Evolutionary conservation across 2,888 invertebrate genomes (phyloP), one percentile per base, ranked within the genome.

Genomic region (Drosophila meridiana): DNA sequence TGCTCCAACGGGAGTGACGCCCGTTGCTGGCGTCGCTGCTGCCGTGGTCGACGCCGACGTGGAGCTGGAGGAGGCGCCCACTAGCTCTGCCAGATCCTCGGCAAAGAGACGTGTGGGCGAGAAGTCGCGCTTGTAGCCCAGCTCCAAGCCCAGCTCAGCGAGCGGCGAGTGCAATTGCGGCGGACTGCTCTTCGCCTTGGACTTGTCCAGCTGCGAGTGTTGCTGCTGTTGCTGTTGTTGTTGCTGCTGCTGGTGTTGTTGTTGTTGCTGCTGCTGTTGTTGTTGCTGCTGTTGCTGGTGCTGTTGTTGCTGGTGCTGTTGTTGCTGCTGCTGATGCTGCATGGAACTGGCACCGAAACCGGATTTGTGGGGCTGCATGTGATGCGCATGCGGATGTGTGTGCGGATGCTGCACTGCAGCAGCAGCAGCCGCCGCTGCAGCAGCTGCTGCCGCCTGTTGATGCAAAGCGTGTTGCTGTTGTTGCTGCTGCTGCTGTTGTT

Each of bases 61-160:
- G 76, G 43, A 55, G 34, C 78, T 74, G 28, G 87, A 77, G 76
- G 80, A 76, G 20, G 60, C 79, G 26, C 85, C 92, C 78, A 93
- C 91, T 83, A 94, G 86, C 76, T 92, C 93, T 87, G 94, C 93
- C 91, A 95, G 91, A 92, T 96, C 95, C 92, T 96, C 94, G 94
- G 96, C 93, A 94, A 95, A 95, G 94, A 96, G 94, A 53, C 95
- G 94, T 4, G 95, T 94, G 30, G 95, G 94, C 14, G 94, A 94
- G 58, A 92, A 92, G 83, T 94, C 89, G 89, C 91, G 78, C 84
- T 96, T 95, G 92, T 95, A 96, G 77, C 81, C 64, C 85, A 94
- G 86, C 75, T 96, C 96, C 83, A 96, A 94, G 1, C 92, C 89
- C 76, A 96, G 94, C 14, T 96, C 95, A 14, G 90, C 85, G 3